Conservation (phyloP, 2,113 vertebrate genomes). For the Guaruba guarouba region DNA sequence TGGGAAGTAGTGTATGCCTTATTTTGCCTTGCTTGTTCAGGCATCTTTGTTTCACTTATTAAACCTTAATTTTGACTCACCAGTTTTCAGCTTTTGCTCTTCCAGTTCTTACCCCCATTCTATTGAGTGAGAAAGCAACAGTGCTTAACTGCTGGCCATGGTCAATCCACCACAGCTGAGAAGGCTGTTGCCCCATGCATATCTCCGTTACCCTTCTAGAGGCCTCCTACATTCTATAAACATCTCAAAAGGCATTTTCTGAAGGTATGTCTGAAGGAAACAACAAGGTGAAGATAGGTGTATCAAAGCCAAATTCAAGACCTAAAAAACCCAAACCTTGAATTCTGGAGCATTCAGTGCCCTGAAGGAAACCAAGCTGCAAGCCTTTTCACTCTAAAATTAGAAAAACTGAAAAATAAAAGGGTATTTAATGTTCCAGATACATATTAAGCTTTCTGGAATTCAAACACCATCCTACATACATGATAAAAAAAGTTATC, state of each 20-base stretch:
- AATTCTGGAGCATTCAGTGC: background rate
- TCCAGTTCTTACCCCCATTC: background rate
- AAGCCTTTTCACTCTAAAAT: background rate
- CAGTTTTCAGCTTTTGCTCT: background rate
- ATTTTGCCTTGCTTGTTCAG: background rate
- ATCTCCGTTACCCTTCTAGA: background rate
- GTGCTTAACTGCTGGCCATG: fast-evolving
- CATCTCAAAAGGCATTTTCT: background rate
- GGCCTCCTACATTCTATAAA: background rate
- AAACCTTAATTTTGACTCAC: background rate
- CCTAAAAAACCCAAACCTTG: background rate
- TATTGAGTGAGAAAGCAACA: background rate
- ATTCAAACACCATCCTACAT: background rate
- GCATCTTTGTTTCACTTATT: background rate
- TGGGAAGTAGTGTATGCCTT: background rate
- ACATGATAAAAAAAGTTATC: background rate
- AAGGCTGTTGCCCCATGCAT: fast-evolving
- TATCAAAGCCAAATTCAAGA: background rate
- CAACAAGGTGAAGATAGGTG: fast-evolving
- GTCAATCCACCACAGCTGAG: background rate
- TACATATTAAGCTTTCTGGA: background rate
- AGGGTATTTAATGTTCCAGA: background rate
- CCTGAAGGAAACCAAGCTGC: background rate
- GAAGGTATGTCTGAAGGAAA: background rate
- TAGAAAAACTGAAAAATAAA: background rate